Evolutionary conservation across 2,888 invertebrate genomes (phyloP), one percentile per base, ranked within the genome.

Genomic region (Panzeria rudis): DNA sequence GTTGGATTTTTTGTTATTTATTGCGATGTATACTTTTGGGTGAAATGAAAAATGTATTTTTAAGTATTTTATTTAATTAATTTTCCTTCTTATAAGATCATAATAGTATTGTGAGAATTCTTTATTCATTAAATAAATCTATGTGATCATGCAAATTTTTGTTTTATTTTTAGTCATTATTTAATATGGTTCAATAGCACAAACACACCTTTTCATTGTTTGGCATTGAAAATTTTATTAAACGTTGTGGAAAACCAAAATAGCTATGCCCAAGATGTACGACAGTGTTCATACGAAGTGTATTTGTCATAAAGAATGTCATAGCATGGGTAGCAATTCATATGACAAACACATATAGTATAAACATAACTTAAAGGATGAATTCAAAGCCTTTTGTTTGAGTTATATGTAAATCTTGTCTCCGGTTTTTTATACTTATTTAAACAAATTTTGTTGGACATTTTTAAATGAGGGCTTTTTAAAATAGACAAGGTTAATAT

Each of bases 1-100:
- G 11, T 23, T 5, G 17, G n/a, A 23, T 23, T 64, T 23, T 23
- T 38, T 11, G 0, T 23, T 61, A 59, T 11, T 52, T 44, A 44
- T 69, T 47, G 20, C 11, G 20, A 2, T 17, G 73, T 20, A 71
- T 82, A 85, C 64, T 56, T 85, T 82, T 23, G 17, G 85, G 79
- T 13, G 47, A 20, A 41, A 9, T 1, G 29, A 47, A 32, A 17
- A 32, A 61, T 38, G 1, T 20, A 5, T 20, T 38, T n/a, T 17
- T 0, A 32, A 17, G 3, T 56, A 2, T 23, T 23, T 52, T 25
- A 54, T 25, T 54, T 54, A 0, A 13, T 25, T n/a, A n/a, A n/a
- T 20, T 50, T 2, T 6, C 17, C 13, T 50, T 17, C 20, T n/a
- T 15, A 25, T 25, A 15, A 23, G 8, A 54, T 25, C 25, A n/a